Evolutionary conservation across 2,888 invertebrate species (phyloP).

Genomic region (Ophioninae sp.): DNA sequence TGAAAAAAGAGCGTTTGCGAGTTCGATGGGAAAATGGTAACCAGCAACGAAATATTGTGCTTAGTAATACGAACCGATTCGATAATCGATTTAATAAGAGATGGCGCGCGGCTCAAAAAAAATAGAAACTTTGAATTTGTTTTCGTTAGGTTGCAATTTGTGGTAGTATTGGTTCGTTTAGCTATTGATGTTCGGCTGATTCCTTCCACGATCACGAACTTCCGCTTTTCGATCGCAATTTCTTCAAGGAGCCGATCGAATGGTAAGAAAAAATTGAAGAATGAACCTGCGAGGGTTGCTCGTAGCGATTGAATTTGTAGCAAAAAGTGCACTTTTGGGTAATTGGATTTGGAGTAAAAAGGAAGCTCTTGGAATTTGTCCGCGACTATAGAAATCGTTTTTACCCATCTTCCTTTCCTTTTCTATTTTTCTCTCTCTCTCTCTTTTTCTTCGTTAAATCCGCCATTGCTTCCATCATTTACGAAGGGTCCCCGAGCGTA

Average conservation of each 20-base stretch:
- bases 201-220: background rate
- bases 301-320: conserved; percentile 2
- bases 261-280: background rate
- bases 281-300: background rate
- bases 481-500: conserved; percentile 4
- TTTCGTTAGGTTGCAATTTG: background rate
- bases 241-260: background rate
- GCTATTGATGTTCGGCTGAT: background rate
- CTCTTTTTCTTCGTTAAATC: background rate
- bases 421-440: background rate
- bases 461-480: background rate
- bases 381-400: conserved; percentile 3
- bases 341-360: background rate
- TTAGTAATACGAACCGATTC: background rate
- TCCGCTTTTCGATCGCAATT: background rate
- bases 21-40: conserved; percentile 9
- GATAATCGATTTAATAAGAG: background rate
- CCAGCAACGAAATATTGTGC: background rate
- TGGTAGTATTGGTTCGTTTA: too few species aligned
- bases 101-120: background rate
- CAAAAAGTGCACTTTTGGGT: background rate
- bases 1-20: conserved; percentile 1
- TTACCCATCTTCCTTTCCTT: background rate
- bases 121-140: background rate
- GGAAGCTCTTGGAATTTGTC: conserved; percentile 8